Evolutionary conservation across 2,888 invertebrate genomes (phyloP), one percentile per base, ranked within the genome.

Genomic region (Andrena trimmerana): DNA sequence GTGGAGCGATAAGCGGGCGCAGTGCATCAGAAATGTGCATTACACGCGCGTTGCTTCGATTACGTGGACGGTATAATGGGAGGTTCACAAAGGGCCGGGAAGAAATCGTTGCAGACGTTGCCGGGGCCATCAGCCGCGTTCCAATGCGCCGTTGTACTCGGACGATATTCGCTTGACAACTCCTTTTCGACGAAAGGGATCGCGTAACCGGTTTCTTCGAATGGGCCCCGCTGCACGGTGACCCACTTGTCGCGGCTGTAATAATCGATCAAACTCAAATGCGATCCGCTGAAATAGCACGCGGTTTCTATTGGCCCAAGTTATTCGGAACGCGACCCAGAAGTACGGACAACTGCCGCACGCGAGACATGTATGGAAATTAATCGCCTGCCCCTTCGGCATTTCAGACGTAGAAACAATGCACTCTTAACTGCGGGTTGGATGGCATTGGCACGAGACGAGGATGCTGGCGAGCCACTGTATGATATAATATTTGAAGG

Each of bases 111-210:
- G 85, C 92, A 90, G 63, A 93, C 92, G 78, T 93, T 93, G 83
- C 93, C 94, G 77, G 93, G 85, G 68, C 89, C 90, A 57, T 92
- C 42, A 42, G 63, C 70, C 52, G 24, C 91, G 90, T 63, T 88
- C 92, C 69, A 91, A 70, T 65, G 93, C 84, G 52, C 88, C 92
- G 24, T 90, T 92, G 42, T 93, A 91, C 91, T 20, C 90, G 91
- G 62, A 92, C 92, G 81, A 93, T 93, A 85, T 93, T 93, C 57
- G 92, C 93, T 74, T 92, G 93, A 73, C 92, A 91, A 54, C 90
- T 91, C 91, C 92, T 92, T 85, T 91, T 90, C 77, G 91, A 89
- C 42, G 80, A 91, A 92, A 93, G 93, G 93, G 78, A 86, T 88
- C 24, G 90, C 92, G 86, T 92, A 94, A 84, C 94, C 93, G 59